Evolutionary conservation across 1,140 invertebrate species (phyloP), one percentile per base, ranked within the genome.

Genomic region (Xylocopa sonorina): DNA sequence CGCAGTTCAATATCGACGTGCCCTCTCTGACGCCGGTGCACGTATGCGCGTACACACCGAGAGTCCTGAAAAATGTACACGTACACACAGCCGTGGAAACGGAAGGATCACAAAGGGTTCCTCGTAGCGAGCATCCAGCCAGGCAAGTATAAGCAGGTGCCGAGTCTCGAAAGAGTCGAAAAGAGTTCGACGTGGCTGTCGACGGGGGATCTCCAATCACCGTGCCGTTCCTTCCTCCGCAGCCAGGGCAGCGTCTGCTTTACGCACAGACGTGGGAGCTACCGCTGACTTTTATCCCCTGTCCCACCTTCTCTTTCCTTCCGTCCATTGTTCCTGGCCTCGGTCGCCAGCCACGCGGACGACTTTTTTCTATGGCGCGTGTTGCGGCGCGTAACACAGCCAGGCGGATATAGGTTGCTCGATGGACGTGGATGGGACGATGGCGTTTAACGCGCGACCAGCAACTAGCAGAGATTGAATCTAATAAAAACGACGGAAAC

Each of bases 181-280:
- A 84, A 87, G 83, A 87, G 82, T 90, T 89, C 85, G 88, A 90
- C 87, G 82, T 80, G 75, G 64, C 29, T 82, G 83, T 83, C 88
- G 81, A 83, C 88, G 84, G 89, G 89, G 86, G 88, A 88, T 88
- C 88, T 84, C 84, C 86, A 84, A 89, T 90, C 89, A 89, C 60
- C 58, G 66, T 53, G 2, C 50, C n/a, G 76, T 51, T 58, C 50
- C 48, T 29, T 50, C 53, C 51, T n/a, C n/a, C n/a, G n/a, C n/a
- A n/a, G n/a, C n/a, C n/a, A n/a, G 18, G 48, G 21, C 38, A 43
- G 29, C 53, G 78, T 73, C 51, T 41, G 53, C 51, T 63, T 58
- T 63, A 34, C 46, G 12, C 66, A n/a, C 34, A 55, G 67, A 72
- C 77, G 46, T 68, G 68, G 64, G 53, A 72, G 32, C 55, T 29